phyloP scores from a whole-genome alignment of 2,113 vertebrate species.

The Lates calcarifer region DNA sequence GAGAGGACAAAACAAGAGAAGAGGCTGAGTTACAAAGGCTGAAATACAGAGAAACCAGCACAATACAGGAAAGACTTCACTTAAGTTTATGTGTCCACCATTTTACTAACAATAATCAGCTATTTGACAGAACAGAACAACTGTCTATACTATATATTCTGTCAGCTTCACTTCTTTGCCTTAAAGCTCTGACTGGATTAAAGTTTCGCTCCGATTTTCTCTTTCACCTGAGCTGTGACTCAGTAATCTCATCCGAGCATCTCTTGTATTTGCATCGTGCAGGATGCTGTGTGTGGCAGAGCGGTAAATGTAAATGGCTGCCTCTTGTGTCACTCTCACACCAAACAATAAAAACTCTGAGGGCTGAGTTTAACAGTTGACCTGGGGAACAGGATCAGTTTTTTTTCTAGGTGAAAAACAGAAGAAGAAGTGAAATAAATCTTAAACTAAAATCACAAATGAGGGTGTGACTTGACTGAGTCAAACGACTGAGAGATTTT shows the following conservation, averaged over 20 bases:
- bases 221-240: not conserved
- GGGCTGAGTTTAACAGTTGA: not conserved
- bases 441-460: too few relatives aligned
- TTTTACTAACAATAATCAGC: too few relatives aligned
- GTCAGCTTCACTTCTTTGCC: not conserved
- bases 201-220: not conserved
- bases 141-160: not conserved
- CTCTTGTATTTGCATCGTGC: not conserved
- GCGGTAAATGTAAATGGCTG: not conserved
- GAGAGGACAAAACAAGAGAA: too few relatives aligned
- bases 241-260: slow-evolving; percentile 12
- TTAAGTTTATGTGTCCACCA: too few relatives aligned
- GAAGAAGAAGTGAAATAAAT: too few relatives aligned
- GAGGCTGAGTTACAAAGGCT: not conserved
- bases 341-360: not conserved
- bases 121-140: too few relatives aligned
- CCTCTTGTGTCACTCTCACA: not conserved
- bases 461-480: too few relatives aligned
- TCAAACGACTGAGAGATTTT: too few relatives aligned
- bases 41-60: not conserved
- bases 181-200: not conserved
- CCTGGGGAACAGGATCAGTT: not conserved
- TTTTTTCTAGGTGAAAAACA: too few relatives aligned
- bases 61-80: not conserved
- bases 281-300: not conserved